A percentile compares a stretch with the other conserved stretches of the same genome.
Conservation (phyloP, 2,113 vertebrate species). For the Callocephalon fimbriatum region DNA sequence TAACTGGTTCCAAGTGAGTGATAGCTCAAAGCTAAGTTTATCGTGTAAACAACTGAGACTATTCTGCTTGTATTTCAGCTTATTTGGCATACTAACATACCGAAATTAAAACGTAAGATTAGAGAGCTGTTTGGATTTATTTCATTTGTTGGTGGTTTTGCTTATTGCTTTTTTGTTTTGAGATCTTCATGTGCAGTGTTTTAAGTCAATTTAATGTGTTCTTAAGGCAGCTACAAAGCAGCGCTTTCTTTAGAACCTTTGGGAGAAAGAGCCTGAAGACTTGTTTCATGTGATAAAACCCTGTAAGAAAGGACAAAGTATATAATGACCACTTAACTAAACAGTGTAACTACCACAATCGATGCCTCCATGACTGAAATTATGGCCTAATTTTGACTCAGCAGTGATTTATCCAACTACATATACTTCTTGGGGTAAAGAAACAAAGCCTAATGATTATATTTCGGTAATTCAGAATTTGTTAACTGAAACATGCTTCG, state of each 20-base stretch:
- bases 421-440: neutral
- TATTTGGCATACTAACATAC: neutral
- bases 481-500: neutral
- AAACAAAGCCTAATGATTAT: neutral
- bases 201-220: neutral
- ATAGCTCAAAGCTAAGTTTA: neutral
- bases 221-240: neutral
- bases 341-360: neutral
- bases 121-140: neutral
- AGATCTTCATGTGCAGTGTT: neutral
- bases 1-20: neutral
- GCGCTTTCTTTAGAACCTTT: neutral
- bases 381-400: conserved; percentile 8
- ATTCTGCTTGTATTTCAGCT: neutral
- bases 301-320: neutral
- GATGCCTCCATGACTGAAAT: neutral
- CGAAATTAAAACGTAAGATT: neutral
- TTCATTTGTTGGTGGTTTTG: neutral
- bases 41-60: neutral
- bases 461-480: conserved; percentile 4
- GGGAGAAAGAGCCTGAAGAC: neutral
- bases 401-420: neutral
- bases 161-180: neutral
- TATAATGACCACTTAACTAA: neutral
- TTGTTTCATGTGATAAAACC: neutral